Base-by-base conservation (phyloP, 1,140 invertebrate species). In the Charaxes varanes region DNA sequence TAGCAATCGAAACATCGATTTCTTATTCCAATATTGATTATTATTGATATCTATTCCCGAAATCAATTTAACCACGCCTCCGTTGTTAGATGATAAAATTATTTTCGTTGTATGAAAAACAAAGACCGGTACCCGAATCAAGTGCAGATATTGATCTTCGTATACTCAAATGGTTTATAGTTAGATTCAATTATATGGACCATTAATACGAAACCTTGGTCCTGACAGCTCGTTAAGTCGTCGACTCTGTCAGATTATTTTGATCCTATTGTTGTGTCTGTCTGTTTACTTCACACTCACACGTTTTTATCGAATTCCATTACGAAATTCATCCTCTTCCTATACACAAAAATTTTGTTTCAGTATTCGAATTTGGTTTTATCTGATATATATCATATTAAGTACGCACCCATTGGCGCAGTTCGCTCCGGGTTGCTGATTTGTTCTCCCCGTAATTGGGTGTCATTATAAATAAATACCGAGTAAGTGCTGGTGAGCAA, bases 191-290 rank as follows among this genome's bases (percentile, higher is more conserved):
- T 31, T 31, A 31, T 31, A 7, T 31, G 11, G 28, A 31, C 14
- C 15, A 10, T 31, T 18, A 2, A 16, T 15, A 31, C n/a, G 15
- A 18, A 53, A 49, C 70, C 73, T 78, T 72, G 62, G 14, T 12
- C 47, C 42, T 50, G 66, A 70, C 68, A 70, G 58, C 62, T 70
- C 44, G 61, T 67, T 70, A 65, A 32, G 49, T 49, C 53, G 61
- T 59, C 48, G 53, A 41, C 59, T 66, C 59, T 71, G 62, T 76
- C 65, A 63, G 47, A 58, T 58, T 52, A 56, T 58, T 61, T 62
- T 43, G 50, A 53, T 43, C 33, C 59, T 43, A 71, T 77, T 72
- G 71, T 70, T 65, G 32, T 15, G 30, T 52, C 33, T 38, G 49
- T 58, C 56, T 53, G 48, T 62, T 58, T 48, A 51, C 45, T 28